phyloP scores from a whole-genome alignment of 2,113 vertebrate genomes.

The Hepsetus odoe region DNA sequence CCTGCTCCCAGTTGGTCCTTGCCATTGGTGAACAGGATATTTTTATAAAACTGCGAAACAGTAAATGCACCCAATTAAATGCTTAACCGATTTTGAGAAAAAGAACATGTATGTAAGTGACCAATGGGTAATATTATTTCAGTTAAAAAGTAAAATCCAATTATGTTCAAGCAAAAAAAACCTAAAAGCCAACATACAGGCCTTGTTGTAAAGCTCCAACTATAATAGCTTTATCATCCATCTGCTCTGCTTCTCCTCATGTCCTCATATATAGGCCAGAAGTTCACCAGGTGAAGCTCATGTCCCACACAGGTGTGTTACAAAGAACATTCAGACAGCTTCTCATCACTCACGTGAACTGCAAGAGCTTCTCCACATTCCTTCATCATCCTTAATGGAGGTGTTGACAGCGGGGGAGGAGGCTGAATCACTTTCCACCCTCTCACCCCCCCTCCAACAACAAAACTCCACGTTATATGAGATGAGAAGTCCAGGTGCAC shows the following conservation, averaged over 20 bases:
- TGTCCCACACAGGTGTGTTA: slow-evolving; percentile 47
- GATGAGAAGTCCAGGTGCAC: slow-evolving; percentile 47
- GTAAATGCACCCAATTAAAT: no score
- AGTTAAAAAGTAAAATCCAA: no score
- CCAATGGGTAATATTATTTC: no score
- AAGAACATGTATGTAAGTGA: no score
- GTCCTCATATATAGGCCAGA: slow-evolving; percentile 38
- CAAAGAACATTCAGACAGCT: slow-evolving; percentile 46
- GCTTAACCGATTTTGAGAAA: no score
- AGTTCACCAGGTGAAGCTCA: slow-evolving; percentile 48
- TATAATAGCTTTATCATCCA: neutral
- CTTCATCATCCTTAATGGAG: slow-evolving; percentile 40
- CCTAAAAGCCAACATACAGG: no score
- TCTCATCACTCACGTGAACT: slow-evolving; percentile 25
- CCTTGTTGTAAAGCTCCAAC: neutral
- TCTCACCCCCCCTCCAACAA: slow-evolving; percentile 17
- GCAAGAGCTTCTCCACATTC: slow-evolving; percentile 29
- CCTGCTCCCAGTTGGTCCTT: no score
- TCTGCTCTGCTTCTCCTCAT: slow-evolving; percentile 22
- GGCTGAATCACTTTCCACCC: slow-evolving; percentile 22
- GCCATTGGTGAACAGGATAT: no score
- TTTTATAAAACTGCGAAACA: no score
- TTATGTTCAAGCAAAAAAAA: no score
- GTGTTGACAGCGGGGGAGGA: slow-evolving; percentile 52
- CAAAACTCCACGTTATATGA: slow-evolving; percentile 33